These are phyloP conservation scores for Sthenelais limicola DNA, from an alignment of 2,888 invertebrate species.

Conservation along the genomic window DNA sequence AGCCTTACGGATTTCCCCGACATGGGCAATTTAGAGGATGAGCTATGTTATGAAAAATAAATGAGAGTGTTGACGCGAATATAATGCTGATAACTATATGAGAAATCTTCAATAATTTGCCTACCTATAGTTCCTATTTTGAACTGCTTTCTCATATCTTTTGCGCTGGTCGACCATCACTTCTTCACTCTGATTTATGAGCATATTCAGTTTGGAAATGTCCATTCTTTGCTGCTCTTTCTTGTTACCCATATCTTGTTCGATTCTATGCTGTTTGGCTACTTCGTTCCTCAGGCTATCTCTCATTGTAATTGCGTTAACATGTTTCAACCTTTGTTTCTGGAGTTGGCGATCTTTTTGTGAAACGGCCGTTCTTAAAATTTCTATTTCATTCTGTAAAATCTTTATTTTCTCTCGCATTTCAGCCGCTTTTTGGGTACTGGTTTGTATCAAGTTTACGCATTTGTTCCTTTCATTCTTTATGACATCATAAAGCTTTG, in stretches of 20 bases:
- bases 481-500: slow-evolving; percentile 72
- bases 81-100: no score
- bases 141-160: slow-evolving; percentile 69
- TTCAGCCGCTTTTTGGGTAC: slow-evolving; percentile 72
- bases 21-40: no score
- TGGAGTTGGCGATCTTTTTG: slow-evolving; percentile 71
- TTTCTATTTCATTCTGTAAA: slow-evolving; percentile 72
- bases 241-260: slow-evolving; percentile 68
- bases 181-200: slow-evolving; percentile 72
- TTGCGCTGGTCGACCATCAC: slow-evolving; percentile 70
- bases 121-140: slow-evolving; percentile 69
- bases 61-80: no score
- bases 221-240: slow-evolving; percentile 72
- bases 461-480: slow-evolving; percentile 73
- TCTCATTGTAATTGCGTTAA: slow-evolving; percentile 68
- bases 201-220: slow-evolving; percentile 70
- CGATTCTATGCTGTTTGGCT: slow-evolving; percentile 69
- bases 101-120: no score
- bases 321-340: slow-evolving; percentile 69
- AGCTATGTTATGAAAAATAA: no score
- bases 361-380: slow-evolving; percentile 69
- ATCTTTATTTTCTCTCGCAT: slow-evolving; percentile 73
- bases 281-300: slow-evolving; percentile 71
- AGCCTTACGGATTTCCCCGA: no score
- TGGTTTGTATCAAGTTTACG: slow-evolving; percentile 72